A percentile compares a stretch with the other conserved stretches of the same genome.
Conservation (phyloP, 2,113 vertebrate genomes). For the Cisticola juncidis region DNA sequence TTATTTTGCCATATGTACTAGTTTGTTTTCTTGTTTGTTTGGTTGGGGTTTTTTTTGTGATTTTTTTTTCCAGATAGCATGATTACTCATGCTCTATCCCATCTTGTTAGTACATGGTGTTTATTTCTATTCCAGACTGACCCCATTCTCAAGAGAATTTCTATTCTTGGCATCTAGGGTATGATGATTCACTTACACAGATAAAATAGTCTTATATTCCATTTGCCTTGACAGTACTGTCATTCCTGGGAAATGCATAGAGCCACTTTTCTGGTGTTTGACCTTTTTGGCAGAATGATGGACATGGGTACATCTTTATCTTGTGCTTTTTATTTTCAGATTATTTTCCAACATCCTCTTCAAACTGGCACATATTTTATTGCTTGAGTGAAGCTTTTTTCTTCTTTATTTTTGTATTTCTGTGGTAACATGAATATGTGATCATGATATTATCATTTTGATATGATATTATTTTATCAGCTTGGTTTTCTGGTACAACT, state of each 20-base stretch:
- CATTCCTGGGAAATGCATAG: neutral
- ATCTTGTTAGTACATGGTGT: slow-evolving; percentile 1
- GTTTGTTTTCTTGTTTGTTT: neutral
- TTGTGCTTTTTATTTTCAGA: neutral
- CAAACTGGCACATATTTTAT: neutral
- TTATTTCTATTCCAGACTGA: slow-evolving; percentile 46
- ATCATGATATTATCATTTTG: neutral
- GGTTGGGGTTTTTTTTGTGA: no score
- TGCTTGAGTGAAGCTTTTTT: neutral
- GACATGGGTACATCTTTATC: neutral
- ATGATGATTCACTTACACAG: slow-evolving; percentile 12
- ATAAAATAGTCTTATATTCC: neutral
- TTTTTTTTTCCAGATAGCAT: neutral
- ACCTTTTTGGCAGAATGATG: neutral
- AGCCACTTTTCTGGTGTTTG: neutral
- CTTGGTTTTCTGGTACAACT: neutral
- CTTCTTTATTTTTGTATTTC: neutral
- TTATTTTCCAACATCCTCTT: neutral
- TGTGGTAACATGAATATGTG: neutral
- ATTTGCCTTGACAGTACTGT: neutral
- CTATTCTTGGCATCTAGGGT: slow-evolving; percentile 19
- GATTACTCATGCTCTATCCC: slow-evolving; percentile 7
- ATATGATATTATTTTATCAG: neutral
- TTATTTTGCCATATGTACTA: neutral
- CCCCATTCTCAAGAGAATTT: slow-evolving; percentile 36